Evolutionary conservation across 2,113 vertebrate genomes (phyloP), one percentile per base, ranked within the genome.

Genomic region (Python bivittatus): DNA sequence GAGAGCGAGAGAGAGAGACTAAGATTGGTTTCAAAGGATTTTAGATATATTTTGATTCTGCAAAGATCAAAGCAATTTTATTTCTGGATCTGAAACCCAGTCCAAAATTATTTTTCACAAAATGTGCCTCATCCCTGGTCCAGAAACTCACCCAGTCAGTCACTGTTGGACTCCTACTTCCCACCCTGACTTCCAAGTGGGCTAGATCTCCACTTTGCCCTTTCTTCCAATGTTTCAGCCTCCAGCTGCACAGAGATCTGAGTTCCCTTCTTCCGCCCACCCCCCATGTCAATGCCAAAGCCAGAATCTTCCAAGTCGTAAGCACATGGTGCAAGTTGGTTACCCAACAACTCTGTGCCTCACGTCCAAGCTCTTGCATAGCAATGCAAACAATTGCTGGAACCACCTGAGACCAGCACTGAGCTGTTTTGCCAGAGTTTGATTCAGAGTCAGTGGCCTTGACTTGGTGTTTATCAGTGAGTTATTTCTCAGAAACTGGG

Each of bases 401-500:
- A 33, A 20, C 29, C 22, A 53, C 33, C 53, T 0, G 57, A 2
- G 1, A 33, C 13, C 56, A 29, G 91, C 90, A 53, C n/a, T 29
- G 91, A 38, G 90, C 86, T 94, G 83, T 94, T 96, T 96, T 94
- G 96, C 97, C 96, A 94, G 96, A 97, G 98, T 97, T 97, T 97
- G 96, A 96, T 98, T 97, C 95, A 95, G 97, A 97, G 97, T 98
- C 94, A 94, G 95, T 97, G 98, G 98, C 96, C 97, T 97, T 95
- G 93, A 97, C 98, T 97, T 94, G 58, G 97, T 98, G 98, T 98
- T 98, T 98, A 98, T 98, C 98, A 98, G 97, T 95, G 97, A 98
- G 98, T 98, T 98, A 98, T 97, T 98, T 98, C 98, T 98, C 96
- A 92, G 97, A 98, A 98, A 97, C 96, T 96, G 98, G 98, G 98